Evolutionary conservation across 2,888 invertebrate species (phyloP), one percentile per base, ranked within the genome.

Genomic region (Cataglyphis altisquamis): DNA sequence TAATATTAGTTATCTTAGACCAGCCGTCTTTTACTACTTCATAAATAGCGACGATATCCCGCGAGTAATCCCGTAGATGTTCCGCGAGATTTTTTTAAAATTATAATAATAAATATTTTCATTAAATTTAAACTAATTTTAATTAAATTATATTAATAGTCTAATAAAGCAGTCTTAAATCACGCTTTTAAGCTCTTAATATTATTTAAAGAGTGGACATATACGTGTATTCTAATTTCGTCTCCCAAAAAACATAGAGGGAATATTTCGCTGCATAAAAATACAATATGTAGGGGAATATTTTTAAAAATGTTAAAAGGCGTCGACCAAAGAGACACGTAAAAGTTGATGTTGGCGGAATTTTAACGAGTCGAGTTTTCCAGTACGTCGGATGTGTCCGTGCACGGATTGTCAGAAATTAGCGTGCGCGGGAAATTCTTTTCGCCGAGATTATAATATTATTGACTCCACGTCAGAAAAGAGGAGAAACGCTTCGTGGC

Each of bases 381-480:
- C 36, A 18, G 6, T 8, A 32, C 41, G 45, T 52, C 9, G 39
- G 10, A 25, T 25, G n/a, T n/a, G 52, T 39, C 18, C 57, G 2
- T 8, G 66, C 12, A 15, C 10, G 15, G 12, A 32, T 57, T 12
- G 45, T 68, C 15, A 32, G 15, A 78, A 78, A 78, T 21, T 2
- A 60, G 6, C 39, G n/a, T 15, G 25, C 60, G 41, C 21, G 15
- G 3, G 36, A 55, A 21, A 32, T 0, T 21, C 32, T 36, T 60
- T 45, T 12, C 41, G 18, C 5, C 68, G 60, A 62, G 45, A 68
- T 78, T 68, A 55, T 66, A 66, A 66, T 39, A 62, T 70, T 32
- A 55, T 52, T 18, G 68, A 39, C 68, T 45, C 12, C 4, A n/a
- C 57, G 41, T 21, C 21, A n/a, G 39, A 39, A 39, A 41, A 12